These are phyloP conservation scores for Eulemur rufifrons DNA, from an alignment of 2,113 vertebrate genomes.

Conservation along the genomic window DNA sequence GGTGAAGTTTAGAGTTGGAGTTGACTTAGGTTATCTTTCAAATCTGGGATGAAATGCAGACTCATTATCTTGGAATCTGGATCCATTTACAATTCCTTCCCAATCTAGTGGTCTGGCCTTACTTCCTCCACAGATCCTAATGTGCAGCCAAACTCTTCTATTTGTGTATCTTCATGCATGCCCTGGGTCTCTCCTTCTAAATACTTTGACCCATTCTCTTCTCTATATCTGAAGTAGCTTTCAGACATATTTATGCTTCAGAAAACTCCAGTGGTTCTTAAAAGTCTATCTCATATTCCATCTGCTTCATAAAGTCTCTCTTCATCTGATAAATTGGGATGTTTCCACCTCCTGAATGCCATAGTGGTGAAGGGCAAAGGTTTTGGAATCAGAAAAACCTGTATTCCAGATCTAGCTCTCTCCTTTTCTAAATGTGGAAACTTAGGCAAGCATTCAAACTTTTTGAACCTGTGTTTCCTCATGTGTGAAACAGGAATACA, in stretches of 20 bases:
- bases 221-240: background rate
- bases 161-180: background rate
- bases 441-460: background rate
- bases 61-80: background rate
- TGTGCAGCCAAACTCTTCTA: background rate
- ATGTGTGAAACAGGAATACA: background rate
- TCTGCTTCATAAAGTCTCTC: background rate
- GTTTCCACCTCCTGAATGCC: background rate
- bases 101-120: background rate
- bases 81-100: background rate
- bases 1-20: background rate
- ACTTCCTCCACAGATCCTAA: background rate
- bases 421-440: background rate
- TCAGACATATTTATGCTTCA: background rate
- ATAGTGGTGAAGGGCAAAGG: background rate
- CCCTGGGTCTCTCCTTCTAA: background rate
- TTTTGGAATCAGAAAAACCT: background rate
- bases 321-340: background rate
- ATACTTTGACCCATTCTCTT: background rate
- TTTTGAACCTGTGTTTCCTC: background rate
- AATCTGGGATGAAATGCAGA: background rate
- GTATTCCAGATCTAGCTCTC: background rate
- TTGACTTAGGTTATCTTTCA: background rate
- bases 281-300: background rate
- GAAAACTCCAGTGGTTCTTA: background rate